A percentile compares a stretch with the other conserved stretches of the same genome.
Evolutionary conservation across 1,140 invertebrate genomes (phyloP).

Genomic region (Drosophila neocordata): DNA sequence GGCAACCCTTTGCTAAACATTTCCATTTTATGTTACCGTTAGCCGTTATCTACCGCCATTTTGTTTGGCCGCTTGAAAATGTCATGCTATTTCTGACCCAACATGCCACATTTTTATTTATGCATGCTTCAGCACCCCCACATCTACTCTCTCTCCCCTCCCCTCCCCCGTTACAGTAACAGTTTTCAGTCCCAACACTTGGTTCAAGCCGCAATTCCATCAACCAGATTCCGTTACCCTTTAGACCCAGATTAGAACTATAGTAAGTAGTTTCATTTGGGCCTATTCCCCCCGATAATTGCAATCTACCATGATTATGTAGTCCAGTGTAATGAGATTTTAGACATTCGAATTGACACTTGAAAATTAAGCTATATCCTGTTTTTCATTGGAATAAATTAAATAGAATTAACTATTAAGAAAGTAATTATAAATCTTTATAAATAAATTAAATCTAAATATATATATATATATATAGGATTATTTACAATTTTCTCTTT

Average conservation of each 20-base stretch:
- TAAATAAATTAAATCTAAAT: too few species aligned
- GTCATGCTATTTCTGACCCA: constrained; percentile 79
- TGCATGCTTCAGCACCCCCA: constrained; percentile 52
- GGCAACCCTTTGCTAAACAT: constrained; percentile 67
- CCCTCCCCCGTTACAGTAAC: neutral
- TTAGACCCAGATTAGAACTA: neutral
- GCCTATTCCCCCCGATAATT: neutral
- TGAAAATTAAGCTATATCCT: too few species aligned
- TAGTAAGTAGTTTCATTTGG: neutral
- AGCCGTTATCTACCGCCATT: constrained; percentile 62
- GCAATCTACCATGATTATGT: neutral
- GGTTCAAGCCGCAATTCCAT: neutral
- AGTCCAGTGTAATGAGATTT: too few species aligned
- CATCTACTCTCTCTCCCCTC: too few species aligned
- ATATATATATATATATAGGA: too few species aligned
- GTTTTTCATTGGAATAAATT: too few species aligned
- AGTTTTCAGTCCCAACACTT: neutral
- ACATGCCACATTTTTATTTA: constrained; percentile 79
- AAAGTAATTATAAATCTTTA: too few species aligned
- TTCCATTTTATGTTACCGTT: constrained; percentile 62
- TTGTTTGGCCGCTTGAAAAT: constrained; percentile 63
- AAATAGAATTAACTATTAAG: too few species aligned
- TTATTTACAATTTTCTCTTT: too few species aligned
- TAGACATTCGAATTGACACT: too few species aligned
- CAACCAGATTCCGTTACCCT: neutral